These are phyloP conservation scores for Nothura maculosa DNA, from an alignment of 2,797 vertebrate species.

Conservation along the genomic window DNA sequence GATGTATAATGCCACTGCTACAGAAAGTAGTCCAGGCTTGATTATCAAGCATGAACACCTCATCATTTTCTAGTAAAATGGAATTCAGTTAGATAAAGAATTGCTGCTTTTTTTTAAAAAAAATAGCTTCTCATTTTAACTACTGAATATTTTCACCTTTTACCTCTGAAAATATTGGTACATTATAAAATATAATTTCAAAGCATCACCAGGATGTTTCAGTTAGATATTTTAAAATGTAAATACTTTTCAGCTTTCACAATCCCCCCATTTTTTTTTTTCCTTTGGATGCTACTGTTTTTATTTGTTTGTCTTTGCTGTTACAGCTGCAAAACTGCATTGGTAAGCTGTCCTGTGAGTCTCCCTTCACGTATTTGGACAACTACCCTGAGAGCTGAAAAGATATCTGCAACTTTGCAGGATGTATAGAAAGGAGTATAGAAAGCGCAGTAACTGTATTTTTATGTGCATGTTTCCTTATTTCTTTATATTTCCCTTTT, in stretches of 20 bases:
- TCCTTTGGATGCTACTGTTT: too few species aligned
- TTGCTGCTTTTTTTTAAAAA: neutral
- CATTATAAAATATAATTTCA: neutral
- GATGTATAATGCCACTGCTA: neutral
- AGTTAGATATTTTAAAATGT: neutral
- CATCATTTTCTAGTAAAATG: fast-evolving
- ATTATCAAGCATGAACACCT: neutral
- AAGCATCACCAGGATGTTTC: neutral
- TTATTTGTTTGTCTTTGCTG: too few species aligned
- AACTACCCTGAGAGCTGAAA: neutral
- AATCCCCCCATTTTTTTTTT: neutral
- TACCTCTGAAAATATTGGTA: neutral
- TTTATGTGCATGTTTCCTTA: neutral
- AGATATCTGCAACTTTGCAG: neutral
- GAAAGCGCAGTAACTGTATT: neutral
- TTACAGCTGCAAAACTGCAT: neutral
- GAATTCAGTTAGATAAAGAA: neutral
- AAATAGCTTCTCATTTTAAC: neutral
- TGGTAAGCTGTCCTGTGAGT: neutral
- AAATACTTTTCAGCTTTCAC: neutral
- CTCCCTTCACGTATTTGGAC: neutral
- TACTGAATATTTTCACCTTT: neutral
- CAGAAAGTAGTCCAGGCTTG: neutral
- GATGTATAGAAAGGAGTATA: neutral
- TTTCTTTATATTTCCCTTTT: neutral